Evolutionary conservation across 2,113 vertebrate genomes (phyloP).

Genomic region (Galemys pyrenaicus): DNA sequence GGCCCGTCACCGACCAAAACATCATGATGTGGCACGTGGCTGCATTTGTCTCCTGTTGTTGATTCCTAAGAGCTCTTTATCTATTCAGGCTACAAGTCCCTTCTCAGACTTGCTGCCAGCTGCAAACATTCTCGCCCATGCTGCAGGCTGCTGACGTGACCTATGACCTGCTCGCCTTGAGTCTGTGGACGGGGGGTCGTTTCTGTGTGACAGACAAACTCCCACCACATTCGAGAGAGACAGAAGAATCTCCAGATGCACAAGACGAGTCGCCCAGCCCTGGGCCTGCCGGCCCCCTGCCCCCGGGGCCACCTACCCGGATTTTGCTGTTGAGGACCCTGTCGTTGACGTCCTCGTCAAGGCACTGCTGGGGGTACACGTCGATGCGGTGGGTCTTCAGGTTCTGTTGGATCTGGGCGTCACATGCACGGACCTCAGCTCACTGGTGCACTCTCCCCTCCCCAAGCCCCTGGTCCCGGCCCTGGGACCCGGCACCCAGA

Average conservation of each 20-base stretch:
- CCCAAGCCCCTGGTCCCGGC: background rate
- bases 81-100: background rate
- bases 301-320: constrained; percentile 84
- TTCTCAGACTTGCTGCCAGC: background rate
- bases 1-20: too few relatives aligned
- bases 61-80: background rate
- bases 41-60: background rate
- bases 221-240: background rate
- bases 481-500: background rate
- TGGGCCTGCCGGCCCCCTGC: accelerated
- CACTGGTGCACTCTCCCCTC: background rate
- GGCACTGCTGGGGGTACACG: constrained; percentile 93
- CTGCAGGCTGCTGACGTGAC: background rate
- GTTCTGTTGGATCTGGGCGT: constrained; percentile 92
- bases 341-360: constrained; percentile 92
- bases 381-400: constrained; percentile 90
- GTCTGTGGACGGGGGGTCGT: background rate
- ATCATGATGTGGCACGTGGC: too few relatives aligned
- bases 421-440: background rate
- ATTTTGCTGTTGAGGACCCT: constrained; percentile 91
- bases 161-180: background rate
- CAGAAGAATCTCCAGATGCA: background rate
- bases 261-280: background rate
- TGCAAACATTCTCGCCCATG: background rate
- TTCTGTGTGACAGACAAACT: background rate